phyloP scores from a whole-genome alignment of 2,888 invertebrate species.

The Agonopterix subpropinquella region DNA sequence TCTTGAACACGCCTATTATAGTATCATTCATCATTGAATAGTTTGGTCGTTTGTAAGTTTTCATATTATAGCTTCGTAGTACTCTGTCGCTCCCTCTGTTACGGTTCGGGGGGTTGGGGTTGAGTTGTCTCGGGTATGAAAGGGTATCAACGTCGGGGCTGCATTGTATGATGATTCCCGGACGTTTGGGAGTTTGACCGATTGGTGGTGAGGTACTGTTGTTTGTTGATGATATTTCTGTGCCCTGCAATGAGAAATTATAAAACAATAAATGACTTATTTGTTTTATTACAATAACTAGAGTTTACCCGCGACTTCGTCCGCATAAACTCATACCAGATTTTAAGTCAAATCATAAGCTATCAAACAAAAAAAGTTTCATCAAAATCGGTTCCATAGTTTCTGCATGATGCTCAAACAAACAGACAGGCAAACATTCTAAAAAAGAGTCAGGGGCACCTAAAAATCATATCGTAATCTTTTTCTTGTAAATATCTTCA shows the following conservation, averaged over 20 bases:
- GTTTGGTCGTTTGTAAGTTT: constrained; percentile 18
- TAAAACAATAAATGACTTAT: too few species aligned
- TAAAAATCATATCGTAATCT: too few species aligned
- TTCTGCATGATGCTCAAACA: too few species aligned
- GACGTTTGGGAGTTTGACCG: constrained; percentile 32
- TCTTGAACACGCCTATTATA: constrained; percentile 14
- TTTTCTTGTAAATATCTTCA: too few species aligned
- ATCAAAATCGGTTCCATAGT: too few species aligned
- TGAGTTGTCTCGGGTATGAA: not conserved
- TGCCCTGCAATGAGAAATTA: constrained; percentile 24
- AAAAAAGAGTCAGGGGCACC: too few species aligned
- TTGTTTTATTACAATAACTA: too few species aligned
- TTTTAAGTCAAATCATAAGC: too few species aligned
- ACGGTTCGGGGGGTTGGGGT: not conserved
- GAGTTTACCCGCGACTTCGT: too few species aligned
- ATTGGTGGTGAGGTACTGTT: constrained; percentile 38
- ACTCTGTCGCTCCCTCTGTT: constrained; percentile 35
- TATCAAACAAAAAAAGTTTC: too few species aligned
- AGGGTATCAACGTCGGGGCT: constrained; percentile 17
- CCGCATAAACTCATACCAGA: too few species aligned
- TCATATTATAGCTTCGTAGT: constrained; percentile 38
- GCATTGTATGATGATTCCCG: constrained; percentile 15
- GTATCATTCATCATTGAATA: constrained; percentile 19
- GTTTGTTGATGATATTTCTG: constrained; percentile 39
- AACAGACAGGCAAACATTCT: too few species aligned